Evolutionary conservation across 2,113 vertebrate species (phyloP).

Genomic region (Leiothrix lutea): DNA sequence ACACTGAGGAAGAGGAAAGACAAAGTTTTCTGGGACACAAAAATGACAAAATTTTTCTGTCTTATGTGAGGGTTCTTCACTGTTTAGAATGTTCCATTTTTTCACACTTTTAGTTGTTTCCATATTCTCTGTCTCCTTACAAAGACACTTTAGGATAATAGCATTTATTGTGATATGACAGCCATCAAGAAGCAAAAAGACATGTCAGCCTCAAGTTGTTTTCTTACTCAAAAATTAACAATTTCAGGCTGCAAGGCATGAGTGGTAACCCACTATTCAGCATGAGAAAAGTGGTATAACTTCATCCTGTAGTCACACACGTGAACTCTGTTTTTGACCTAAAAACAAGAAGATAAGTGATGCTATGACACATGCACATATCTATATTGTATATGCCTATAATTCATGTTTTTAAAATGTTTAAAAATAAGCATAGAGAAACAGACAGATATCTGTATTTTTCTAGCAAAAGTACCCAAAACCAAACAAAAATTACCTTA

Average conservation of each 20-base stretch:
- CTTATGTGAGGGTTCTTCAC: neutral
- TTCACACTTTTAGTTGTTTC: neutral
- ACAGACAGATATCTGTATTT: neutral
- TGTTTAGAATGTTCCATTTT: neutral
- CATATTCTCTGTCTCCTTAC: neutral
- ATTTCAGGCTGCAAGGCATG: neutral
- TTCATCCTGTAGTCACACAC: neutral
- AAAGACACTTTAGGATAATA: neutral
- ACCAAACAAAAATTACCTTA: accelerated
- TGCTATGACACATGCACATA: accelerated
- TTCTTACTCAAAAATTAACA: neutral
- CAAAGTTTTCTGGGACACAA: neutral
- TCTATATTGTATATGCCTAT: accelerated
- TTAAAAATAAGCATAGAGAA: neutral
- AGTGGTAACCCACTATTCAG: neutral
- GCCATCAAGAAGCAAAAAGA: neutral
- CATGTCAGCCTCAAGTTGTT: accelerated
- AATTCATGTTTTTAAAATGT: neutral
- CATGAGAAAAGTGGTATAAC: neutral
- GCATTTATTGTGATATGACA: neutral
- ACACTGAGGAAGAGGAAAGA: neutral
- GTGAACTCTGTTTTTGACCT: neutral
- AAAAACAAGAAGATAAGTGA: neutral
- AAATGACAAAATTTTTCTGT: neutral
- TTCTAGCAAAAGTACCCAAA: neutral